Conservation (phyloP, 2,113 vertebrate species). For the Progne subis region DNA sequence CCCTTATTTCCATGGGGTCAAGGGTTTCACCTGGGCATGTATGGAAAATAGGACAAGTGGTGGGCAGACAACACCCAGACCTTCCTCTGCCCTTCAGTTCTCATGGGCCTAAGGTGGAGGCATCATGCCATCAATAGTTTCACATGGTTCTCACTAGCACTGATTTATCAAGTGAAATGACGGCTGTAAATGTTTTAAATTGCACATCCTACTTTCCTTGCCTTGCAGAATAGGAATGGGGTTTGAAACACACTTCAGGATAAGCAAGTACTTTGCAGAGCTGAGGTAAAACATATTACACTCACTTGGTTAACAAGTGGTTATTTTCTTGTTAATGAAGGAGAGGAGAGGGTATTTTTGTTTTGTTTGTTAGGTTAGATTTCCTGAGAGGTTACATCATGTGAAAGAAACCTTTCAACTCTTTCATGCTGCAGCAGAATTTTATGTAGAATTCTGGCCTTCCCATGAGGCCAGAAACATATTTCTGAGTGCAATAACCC, state of each 20-base stretch:
- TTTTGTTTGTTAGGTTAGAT: constrained; percentile 28
- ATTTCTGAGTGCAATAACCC: constrained; percentile 13
- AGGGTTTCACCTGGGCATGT: background rate
- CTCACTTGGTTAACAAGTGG: background rate
- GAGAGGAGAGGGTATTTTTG: background rate
- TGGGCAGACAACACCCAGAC: background rate
- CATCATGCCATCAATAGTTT: background rate
- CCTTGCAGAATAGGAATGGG: background rate
- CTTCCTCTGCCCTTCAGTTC: background rate
- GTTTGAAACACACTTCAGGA: background rate
- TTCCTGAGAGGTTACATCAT: constrained; percentile 10
- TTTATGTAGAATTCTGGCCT: background rate
- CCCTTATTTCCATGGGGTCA: background rate
- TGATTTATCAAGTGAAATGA: background rate
- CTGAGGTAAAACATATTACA: background rate
- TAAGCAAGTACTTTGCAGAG: background rate
- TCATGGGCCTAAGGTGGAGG: background rate
- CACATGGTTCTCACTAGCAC: background rate
- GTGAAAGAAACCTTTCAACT: constrained; percentile 36
- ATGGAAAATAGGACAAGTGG: background rate
- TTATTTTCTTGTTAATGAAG: constrained; percentile 33
- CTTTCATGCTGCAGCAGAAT: constrained; percentile 27
- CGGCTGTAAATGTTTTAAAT: background rate
- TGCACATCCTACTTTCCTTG: background rate
- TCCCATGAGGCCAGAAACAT: constrained; percentile 36